phyloP scores from a whole-genome alignment of 2,797 vertebrate species.

The Periophthalmus magnuspinnatus region DNA sequence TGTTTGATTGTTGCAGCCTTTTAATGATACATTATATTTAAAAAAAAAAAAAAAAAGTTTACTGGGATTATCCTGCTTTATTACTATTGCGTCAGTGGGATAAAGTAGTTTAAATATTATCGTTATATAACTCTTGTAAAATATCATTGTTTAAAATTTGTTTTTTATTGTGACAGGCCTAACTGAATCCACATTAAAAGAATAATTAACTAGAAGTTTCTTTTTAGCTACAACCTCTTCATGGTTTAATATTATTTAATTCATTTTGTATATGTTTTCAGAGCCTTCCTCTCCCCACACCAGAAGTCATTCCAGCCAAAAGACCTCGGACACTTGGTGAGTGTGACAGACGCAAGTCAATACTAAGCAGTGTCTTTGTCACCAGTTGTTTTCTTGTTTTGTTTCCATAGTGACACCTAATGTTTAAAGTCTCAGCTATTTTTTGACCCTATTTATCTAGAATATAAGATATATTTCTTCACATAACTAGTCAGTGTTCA shows the following conservation, averaged over 20 bases:
- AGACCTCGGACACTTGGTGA: slow-evolving; percentile 72
- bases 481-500: not conserved
- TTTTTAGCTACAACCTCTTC: not conserved
- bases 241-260: not conserved
- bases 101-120: too few relatives aligned
- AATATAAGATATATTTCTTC: not conserved
- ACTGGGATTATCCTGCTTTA: too few relatives aligned
- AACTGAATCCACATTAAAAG: too few relatives aligned
- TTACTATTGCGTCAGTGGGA: too few relatives aligned
- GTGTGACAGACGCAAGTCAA: slow-evolving; percentile 17
- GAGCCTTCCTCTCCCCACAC: slow-evolving; percentile 68
- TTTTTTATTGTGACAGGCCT: too few relatives aligned
- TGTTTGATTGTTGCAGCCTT: too few relatives aligned
- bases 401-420: slow-evolving; percentile 45
- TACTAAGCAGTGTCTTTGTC: slow-evolving; percentile 26
- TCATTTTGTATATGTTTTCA: slow-evolving; percentile 39
- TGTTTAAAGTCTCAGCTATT: not conserved
- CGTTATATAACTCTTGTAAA: too few relatives aligned
- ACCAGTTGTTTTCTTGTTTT: slow-evolving; percentile 44
- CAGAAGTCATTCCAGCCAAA: slow-evolving; percentile 68
- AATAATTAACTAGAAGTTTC: too few relatives aligned
- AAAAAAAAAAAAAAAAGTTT: too few relatives aligned
- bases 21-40: too few relatives aligned
- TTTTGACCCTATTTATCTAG: not conserved
- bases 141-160: too few relatives aligned